These are phyloP conservation scores for Aphaenogaster rudis DNA, from an alignment of 1,140 invertebrate species.

Conservation along the genomic window DNA sequence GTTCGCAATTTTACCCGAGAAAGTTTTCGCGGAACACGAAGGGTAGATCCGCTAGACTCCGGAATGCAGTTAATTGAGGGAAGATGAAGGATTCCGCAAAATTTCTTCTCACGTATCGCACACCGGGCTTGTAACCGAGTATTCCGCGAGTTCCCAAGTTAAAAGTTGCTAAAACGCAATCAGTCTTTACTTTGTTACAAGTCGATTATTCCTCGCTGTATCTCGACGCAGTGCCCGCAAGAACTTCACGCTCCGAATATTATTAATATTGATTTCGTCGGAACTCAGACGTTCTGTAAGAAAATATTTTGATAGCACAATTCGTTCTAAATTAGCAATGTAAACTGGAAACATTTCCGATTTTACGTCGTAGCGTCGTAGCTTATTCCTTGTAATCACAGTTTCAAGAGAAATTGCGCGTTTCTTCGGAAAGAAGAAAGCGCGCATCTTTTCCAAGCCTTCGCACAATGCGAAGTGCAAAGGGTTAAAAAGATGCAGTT, in stretches of 20 bases:
- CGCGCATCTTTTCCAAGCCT: neutral
- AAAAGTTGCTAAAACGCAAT: conserved; percentile 38
- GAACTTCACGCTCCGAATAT: neutral
- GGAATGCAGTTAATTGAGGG: conserved; percentile 50
- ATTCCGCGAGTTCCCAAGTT: neutral
- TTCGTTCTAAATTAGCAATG: conserved; percentile 19
- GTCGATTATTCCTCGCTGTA: neutral
- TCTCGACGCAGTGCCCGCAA: neutral
- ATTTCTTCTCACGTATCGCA: neutral
- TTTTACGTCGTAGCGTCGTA: neutral
- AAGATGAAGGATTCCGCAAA: conserved; percentile 17
- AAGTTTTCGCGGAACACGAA: conserved; percentile 18
- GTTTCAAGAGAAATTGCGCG: conserved; percentile 12
- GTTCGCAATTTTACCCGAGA: neutral
- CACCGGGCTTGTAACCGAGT: neutral
- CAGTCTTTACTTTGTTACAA: conserved; percentile 12
- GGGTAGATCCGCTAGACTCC: neutral
- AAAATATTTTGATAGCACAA: conserved; percentile 5
- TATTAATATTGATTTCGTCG: neutral
- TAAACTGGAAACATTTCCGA: neutral
- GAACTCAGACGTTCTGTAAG: neutral
- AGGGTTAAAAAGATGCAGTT: conserved; percentile 50
- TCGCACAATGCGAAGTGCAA: conserved; percentile 7
- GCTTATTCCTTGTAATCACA: neutral
- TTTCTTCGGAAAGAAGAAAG: neutral